These are phyloP conservation scores for Atta texana DNA, from an alignment of 1,140 invertebrate genomes.

Conservation along the genomic window DNA sequence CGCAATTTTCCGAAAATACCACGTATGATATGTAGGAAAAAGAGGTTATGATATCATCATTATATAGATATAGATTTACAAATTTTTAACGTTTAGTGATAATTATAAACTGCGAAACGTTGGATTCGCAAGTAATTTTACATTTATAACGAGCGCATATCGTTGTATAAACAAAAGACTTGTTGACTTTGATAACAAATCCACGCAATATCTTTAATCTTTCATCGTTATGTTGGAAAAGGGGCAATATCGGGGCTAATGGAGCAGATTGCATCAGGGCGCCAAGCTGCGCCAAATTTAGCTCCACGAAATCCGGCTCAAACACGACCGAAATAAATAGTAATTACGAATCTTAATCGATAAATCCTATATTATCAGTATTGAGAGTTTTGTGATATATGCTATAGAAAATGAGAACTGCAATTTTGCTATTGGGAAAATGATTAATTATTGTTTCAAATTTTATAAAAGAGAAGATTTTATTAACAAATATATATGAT, in stretches of 20 bases:
- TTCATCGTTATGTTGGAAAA: conserved; percentile 65
- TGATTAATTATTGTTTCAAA: not conserved
- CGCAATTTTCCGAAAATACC: not conserved
- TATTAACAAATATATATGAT: not conserved
- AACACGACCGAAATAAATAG: conserved; percentile 85
- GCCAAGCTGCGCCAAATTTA: conserved; percentile 82
- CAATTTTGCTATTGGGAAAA: not conserved
- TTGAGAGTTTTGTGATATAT: not conserved
- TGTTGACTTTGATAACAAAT: conserved; percentile 44
- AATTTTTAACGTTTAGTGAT: not conserved
- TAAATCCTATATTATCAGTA: conserved; percentile 68
- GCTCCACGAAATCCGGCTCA: conserved; percentile 80
- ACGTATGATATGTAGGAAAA: not conserved
- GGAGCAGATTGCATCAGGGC: conserved; percentile 82
- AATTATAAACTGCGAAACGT: not conserved
- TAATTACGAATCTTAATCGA: conserved; percentile 84
- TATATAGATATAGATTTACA: not conserved
- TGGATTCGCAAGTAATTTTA: not conserved
- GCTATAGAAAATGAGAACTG: conserved; percentile 70
- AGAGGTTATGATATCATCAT: not conserved
- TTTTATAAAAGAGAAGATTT: not conserved
- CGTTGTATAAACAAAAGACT: conserved; percentile 2
- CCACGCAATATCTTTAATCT: conserved; percentile 75
- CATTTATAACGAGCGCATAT: not conserved
- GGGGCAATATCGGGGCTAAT: conserved; percentile 83